Conservation (phyloP, 2,888 invertebrate genomes). For the Brachyopa scutellaris region DNA sequence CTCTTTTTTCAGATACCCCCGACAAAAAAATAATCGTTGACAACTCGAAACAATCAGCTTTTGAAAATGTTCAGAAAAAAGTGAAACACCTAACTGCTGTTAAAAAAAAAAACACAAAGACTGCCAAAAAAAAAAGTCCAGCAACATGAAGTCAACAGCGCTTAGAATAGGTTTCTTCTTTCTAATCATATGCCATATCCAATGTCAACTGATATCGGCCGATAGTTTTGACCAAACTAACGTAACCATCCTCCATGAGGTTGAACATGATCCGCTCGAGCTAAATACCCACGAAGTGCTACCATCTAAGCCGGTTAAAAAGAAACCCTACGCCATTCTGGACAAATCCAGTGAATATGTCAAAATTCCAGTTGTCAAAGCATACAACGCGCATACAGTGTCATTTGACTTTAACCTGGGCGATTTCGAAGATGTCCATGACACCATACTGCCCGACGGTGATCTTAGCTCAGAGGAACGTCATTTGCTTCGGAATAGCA, state of each 20-base stretch:
- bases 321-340: constrained; percentile 78
- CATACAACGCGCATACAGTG: constrained; percentile 79
- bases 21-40: background rate
- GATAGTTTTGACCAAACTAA: constrained; percentile 71
- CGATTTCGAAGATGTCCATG: constrained; percentile 79
- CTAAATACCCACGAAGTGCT: constrained; percentile 78
- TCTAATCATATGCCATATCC: background rate
- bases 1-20: background rate
- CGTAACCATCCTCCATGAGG: constrained; percentile 77
- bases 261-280: constrained; percentile 76
- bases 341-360: constrained; percentile 78
- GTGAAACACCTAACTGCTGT: background rate
- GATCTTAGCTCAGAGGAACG: constrained; percentile 79
- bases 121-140: background rate
- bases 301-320: constrained; percentile 77
- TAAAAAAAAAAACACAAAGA: constrained; percentile 12
- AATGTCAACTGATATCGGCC: background rate
- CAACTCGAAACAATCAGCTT: background rate
- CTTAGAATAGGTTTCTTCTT: background rate
- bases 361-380: constrained; percentile 77
- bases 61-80: constrained; percentile 56
- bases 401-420: constrained; percentile 81
- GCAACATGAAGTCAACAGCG: constrained; percentile 22
- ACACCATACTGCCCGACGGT: constrained; percentile 77
- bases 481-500: constrained; percentile 76